phyloP scores from a whole-genome alignment of 2,113 vertebrate genomes.

The Mola mola region DNA sequence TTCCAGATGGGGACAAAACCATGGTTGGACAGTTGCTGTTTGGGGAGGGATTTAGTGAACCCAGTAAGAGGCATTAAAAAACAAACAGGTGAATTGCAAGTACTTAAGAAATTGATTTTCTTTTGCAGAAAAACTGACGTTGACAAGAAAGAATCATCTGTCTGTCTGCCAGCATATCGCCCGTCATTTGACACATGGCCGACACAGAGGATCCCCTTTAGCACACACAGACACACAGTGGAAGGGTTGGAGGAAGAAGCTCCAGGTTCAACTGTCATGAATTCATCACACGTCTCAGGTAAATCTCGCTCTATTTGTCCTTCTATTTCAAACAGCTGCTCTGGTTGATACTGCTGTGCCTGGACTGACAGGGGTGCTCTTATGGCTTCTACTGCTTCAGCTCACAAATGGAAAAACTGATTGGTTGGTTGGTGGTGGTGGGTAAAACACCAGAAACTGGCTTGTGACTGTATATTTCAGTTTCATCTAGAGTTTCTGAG shows the following conservation, averaged over 20 bases:
- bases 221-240: constrained; percentile 19
- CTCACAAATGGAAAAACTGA: background rate
- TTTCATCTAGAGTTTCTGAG: too few species aligned
- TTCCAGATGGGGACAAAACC: too few species aligned
- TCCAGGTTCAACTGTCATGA: constrained; percentile 53
- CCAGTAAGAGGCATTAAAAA: too few species aligned
- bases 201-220: constrained; percentile 68
- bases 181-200: constrained; percentile 52
- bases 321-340: background rate
- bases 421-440: background rate
- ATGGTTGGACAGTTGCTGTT: too few species aligned
- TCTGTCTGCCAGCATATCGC: background rate
- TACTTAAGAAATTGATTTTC: too few species aligned
- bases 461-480: background rate
- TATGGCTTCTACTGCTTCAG: background rate
- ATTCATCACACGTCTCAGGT: constrained; percentile 66
- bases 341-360: background rate
- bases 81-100: too few species aligned
- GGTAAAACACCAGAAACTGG: background rate
- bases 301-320: constrained; percentile 2
- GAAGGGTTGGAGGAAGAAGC: constrained; percentile 13
- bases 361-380: background rate
- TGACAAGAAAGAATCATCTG: constrained; percentile 9
- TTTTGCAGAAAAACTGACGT: constrained; percentile 27
- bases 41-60: too few species aligned